A percentile compares a stretch with the other conserved stretches of the same genome.
Conservation (phyloP, 2,888 invertebrate genomes). For the Creontiades dilutus region DNA sequence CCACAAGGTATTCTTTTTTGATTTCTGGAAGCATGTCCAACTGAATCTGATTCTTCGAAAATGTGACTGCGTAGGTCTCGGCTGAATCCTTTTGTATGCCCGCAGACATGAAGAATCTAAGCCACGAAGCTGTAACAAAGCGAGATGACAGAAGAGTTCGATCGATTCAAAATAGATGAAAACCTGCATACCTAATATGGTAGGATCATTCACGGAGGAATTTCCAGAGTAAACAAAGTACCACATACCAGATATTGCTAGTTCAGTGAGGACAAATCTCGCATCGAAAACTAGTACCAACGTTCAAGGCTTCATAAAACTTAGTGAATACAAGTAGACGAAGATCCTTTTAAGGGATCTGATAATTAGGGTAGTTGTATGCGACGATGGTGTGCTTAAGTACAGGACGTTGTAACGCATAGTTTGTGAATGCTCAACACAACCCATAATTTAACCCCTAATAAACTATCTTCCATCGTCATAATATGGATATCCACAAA, state of each 20-base stretch:
- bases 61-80: constrained; percentile 91
- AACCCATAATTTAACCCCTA: background rate
- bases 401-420: background rate
- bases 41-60: constrained; percentile 92
- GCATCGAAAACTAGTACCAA: too few species aligned
- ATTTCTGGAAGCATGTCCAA: constrained; percentile 92
- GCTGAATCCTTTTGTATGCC: constrained; percentile 90
- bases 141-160: too few species aligned
- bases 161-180: too few species aligned
- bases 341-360: too few species aligned
- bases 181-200: too few species aligned
- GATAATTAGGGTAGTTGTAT: background rate
- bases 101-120: constrained; percentile 91
- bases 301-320: too few species aligned
- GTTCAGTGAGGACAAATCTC: too few species aligned
- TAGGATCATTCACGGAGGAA: too few species aligned
- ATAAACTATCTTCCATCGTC: background rate
- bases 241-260: too few species aligned
- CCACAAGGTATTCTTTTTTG: constrained; percentile 91
- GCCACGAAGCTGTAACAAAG: constrained; percentile 84
- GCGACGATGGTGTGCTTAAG: background rate
- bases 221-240: too few species aligned
- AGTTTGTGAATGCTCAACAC: background rate
- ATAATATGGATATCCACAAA: background rate
- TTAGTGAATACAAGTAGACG: too few species aligned